phyloP scores from a whole-genome alignment of 2,888 invertebrate genomes.

The Zygothrica quintamaculata region DNA sequence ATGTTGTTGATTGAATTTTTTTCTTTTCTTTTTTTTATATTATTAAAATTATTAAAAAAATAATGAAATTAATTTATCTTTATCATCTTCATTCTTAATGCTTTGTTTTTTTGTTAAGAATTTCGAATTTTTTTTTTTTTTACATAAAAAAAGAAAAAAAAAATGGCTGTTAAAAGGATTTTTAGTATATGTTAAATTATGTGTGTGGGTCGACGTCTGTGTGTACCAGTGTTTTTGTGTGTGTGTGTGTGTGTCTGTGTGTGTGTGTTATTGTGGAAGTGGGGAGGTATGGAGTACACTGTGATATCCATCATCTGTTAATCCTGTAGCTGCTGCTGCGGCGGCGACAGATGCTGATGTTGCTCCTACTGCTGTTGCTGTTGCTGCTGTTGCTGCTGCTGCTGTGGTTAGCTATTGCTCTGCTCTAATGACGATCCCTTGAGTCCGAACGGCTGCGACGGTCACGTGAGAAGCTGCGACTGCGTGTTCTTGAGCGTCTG shows the following conservation, averaged over 20 bases:
- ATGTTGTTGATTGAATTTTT: slow-evolving; percentile 1
- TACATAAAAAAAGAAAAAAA: slow-evolving; percentile 9
- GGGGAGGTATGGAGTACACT: slow-evolving; percentile 1
- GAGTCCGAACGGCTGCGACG: slow-evolving; percentile 87
- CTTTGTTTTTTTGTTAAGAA: not conserved
- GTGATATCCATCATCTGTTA: slow-evolving; percentile 2
- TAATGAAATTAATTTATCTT: not conserved
- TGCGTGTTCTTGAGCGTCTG: slow-evolving; percentile 84
- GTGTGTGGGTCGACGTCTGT: too few relatives aligned
- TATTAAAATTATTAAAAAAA: too few relatives aligned
- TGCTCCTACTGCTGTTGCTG: not conserved
- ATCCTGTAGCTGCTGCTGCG: not conserved
- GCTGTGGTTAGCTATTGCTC: too few relatives aligned
- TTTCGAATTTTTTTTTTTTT: not conserved
- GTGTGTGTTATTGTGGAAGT: slow-evolving; percentile 3
- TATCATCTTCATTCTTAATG: not conserved
- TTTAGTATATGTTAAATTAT: slow-evolving; percentile 6
- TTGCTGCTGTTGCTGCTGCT: not conserved
- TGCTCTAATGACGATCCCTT: slow-evolving; percentile 86
- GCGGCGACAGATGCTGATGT: too few relatives aligned
- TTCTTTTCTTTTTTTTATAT: too few relatives aligned
- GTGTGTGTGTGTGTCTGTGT: slow-evolving; percentile 11
- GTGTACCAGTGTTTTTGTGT: slow-evolving; percentile 7
- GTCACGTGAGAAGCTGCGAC: slow-evolving; percentile 86
- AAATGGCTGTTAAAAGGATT: slow-evolving; percentile 36